Evolutionary conservation across 2,888 invertebrate species (phyloP).

Genomic region (Hypolimnas misippus): DNA sequence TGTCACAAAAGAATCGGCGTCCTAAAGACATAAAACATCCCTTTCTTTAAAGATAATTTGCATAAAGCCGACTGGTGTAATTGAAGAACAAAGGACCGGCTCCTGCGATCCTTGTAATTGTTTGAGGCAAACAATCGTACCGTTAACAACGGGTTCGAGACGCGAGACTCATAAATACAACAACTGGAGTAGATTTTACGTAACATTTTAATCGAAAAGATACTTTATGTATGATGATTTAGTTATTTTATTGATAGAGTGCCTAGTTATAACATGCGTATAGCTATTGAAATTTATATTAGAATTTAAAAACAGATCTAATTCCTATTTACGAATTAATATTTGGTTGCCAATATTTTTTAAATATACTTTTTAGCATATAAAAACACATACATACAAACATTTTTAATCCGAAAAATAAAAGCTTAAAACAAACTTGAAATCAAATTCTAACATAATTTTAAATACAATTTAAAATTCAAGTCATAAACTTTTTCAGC

Average conservation of each 20-base stretch:
- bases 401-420: too few relatives aligned
- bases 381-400: too few relatives aligned
- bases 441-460: too few relatives aligned
- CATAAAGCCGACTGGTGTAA: conserved; percentile 23
- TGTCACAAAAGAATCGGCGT: neutral
- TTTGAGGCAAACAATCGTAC: conserved; percentile 64
- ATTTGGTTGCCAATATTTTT: too few relatives aligned
- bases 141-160: conserved; percentile 69
- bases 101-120: conserved; percentile 59
- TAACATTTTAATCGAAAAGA: neutral
- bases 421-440: too few relatives aligned
- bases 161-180: conserved; percentile 13
- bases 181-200: neutral
- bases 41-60: conserved; percentile 24
- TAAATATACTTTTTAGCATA: too few relatives aligned
- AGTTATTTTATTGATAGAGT: neutral
- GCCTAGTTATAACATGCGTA: too few relatives aligned
- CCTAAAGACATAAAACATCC: neutral
- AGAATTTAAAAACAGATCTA: too few relatives aligned
- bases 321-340: too few relatives aligned
- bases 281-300: too few relatives aligned
- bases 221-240: neutral
- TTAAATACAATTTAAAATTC: neutral
- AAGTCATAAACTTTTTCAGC: neutral
- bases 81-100: conserved; percentile 30